These are phyloP conservation scores for Hiodon alosoides DNA, from an alignment of 2,113 vertebrate species.

Conservation along the genomic window DNA sequence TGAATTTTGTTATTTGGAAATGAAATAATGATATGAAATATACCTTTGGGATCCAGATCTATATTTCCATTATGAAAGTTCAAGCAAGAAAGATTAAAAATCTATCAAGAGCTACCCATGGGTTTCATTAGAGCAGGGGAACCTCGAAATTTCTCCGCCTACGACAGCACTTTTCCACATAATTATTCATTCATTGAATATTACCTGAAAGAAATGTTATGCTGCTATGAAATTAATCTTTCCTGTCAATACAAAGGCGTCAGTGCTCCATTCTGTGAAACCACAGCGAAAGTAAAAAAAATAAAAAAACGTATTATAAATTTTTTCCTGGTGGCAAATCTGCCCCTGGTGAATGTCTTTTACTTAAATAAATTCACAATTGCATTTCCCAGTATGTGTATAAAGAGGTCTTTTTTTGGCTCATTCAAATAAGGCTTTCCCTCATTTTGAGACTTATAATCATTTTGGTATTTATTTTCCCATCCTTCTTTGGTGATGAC, in stretches of 20 bases:
- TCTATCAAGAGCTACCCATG: slow-evolving; percentile 36
- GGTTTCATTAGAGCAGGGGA: slow-evolving; percentile 27
- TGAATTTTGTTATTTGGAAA: slow-evolving; percentile 44
- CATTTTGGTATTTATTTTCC: no score
- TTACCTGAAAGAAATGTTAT: slow-evolving; percentile 26
- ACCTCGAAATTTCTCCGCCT: slow-evolving; percentile 22
- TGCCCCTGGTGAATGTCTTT: no score
- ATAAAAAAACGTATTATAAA: neutral
- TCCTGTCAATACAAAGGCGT: slow-evolving; percentile 28
- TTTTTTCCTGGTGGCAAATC: slow-evolving; percentile 1
- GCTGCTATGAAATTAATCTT: slow-evolving; percentile 38
- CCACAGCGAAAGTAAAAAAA: neutral
- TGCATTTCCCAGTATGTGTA: no score
- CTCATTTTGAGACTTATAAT: no score
- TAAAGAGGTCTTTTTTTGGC: no score
- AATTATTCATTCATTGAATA: slow-evolving; percentile 37
- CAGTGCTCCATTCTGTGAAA: neutral
- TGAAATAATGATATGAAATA: slow-evolving; percentile 45
- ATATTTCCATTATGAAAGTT: slow-evolving; percentile 41
- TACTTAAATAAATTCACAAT: no score
- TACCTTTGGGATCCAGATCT: slow-evolving; percentile 30
- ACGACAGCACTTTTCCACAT: slow-evolving; percentile 46
- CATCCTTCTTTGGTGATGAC: no score
- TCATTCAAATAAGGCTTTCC: no score
- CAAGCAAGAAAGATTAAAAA: slow-evolving; percentile 41